Evolutionary conservation across 2,113 vertebrate genomes (phyloP).

Genomic region (Shinisaurus crocodilurus): DNA sequence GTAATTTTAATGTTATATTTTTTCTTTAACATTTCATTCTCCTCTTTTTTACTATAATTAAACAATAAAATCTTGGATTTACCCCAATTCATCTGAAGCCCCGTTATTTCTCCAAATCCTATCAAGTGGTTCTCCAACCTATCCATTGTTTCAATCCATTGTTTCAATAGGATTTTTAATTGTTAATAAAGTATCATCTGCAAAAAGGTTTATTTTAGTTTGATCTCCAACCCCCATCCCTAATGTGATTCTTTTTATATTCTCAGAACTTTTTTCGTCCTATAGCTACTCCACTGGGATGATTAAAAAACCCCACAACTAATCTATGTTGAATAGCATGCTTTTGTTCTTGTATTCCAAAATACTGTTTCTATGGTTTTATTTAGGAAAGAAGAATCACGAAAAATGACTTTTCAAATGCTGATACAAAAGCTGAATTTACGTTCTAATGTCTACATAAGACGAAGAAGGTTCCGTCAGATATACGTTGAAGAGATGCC

Average conservation of each 20-base stretch:
- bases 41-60: no score
- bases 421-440: constrained; percentile 73
- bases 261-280: background rate
- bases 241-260: background rate
- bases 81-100: no score
- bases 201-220: no score
- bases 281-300: background rate
- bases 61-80: no score
- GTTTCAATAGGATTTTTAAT: no score
- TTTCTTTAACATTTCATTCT: no score
- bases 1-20: no score
- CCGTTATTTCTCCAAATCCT: no score
- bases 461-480: constrained; percentile 73
- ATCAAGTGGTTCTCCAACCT: no score
- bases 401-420: constrained; percentile 67
- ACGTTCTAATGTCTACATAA: constrained; percentile 66
- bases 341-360: constrained; percentile 12
- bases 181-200: no score
- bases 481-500: constrained; percentile 82
- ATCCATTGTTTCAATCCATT: no score
- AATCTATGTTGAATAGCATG: background rate
- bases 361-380: constrained; percentile 28
- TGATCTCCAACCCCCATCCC: no score
- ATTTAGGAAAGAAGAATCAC: constrained; percentile 64
- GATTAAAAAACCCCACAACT: background rate